Conservation (phyloP, 2,113 vertebrate genomes). For the Nanorana parkeri region DNA sequence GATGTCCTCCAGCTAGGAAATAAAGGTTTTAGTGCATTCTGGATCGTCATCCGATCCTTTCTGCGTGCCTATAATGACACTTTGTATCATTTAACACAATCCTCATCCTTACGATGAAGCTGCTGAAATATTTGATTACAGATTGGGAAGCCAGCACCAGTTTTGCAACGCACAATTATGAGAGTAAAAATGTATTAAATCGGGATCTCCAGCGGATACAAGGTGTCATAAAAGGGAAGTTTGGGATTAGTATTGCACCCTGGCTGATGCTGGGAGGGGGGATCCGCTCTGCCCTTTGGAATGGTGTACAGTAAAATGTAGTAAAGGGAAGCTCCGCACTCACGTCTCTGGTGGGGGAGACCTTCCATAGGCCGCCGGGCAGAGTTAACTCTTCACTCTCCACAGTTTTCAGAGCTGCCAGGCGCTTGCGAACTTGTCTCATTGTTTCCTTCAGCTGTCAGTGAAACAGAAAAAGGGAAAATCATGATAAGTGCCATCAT, state of each 20-base stretch:
- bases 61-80: too few species aligned
- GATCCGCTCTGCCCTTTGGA: slow-evolving; percentile 11
- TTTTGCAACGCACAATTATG: slow-evolving; percentile 19
- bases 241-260: background rate
- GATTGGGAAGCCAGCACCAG: background rate
- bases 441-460: slow-evolving; percentile 75
- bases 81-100: background rate
- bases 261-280: background rate
- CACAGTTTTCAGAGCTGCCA: slow-evolving; percentile 78
- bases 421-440: slow-evolving; percentile 77
- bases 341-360: slow-evolving; percentile 70
- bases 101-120: background rate
- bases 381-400: slow-evolving; percentile 62
- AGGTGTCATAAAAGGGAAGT: background rate
- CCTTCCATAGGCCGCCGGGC: slow-evolving; percentile 64
- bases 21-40: too few species aligned
- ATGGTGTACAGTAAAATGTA: background rate
- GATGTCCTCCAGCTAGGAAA: too few species aligned
- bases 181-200: slow-evolving; percentile 28
- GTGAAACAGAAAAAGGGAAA: background rate
- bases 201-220: background rate
- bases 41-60: too few species aligned
- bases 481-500: too few species aligned
- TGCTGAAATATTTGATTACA: background rate
- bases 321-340: slow-evolving; percentile 52